A percentile compares a stretch with the other conserved stretches of the same genome.
Conservation (phyloP, 2,888 invertebrate genomes). For the Sisyra terminalis region DNA sequence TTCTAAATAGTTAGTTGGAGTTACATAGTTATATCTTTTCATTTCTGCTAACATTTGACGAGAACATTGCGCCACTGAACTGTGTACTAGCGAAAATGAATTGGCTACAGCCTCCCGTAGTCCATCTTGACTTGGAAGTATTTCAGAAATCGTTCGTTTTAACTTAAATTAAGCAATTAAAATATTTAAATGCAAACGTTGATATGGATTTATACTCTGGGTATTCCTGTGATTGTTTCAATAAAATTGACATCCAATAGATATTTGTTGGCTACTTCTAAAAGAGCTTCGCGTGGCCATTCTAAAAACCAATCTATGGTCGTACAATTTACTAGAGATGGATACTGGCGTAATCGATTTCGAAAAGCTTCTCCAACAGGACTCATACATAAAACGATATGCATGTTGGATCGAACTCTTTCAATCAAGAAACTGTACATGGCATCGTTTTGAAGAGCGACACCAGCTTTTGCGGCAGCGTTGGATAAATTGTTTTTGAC, state of each 20-base stretch:
- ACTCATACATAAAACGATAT: constrained; percentile 73
- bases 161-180: constrained; percentile 15
- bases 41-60: constrained; percentile 58
- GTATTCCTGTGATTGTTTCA: constrained; percentile 46
- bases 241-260: constrained; percentile 54
- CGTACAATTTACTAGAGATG: constrained; percentile 71
- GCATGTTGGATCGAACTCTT: constrained; percentile 57
- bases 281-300: constrained; percentile 75
- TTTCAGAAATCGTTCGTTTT: constrained; percentile 20
- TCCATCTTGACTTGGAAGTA: constrained; percentile 32
- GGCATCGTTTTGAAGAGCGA: constrained; percentile 46
- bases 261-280: constrained; percentile 80
- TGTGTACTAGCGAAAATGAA: constrained; percentile 68
- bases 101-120: constrained; percentile 50
- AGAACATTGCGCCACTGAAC: constrained; percentile 60
- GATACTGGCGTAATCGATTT: constrained; percentile 72
- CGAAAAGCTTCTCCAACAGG: constrained; percentile 77
- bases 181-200: background rate
- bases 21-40: constrained; percentile 72
- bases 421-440: constrained; percentile 64
- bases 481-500: constrained; percentile 41
- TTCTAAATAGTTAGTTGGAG: constrained; percentile 76
- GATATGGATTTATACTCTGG: constrained; percentile 24
- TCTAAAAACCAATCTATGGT: constrained; percentile 83
- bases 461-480: constrained; percentile 35